These are phyloP conservation scores for Sinhomidia bicolor DNA, from an alignment of 2,888 invertebrate species.

Conservation along the genomic window DNA sequence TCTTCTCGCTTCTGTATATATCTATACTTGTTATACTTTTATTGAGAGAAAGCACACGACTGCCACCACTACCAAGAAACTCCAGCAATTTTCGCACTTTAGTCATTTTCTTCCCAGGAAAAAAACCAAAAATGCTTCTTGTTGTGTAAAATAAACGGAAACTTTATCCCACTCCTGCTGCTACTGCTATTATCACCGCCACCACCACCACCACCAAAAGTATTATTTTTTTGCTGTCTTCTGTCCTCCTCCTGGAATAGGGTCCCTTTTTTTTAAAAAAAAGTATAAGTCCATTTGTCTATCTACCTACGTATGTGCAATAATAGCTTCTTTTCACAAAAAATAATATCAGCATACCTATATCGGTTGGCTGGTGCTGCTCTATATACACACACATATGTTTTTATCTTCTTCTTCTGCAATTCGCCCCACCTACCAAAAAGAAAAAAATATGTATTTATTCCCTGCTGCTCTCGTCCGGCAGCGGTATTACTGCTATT, in stretches of 20 bases:
- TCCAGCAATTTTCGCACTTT: slow-evolving; percentile 17
- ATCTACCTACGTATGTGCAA: background rate
- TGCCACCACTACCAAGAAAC: too few relatives aligned
- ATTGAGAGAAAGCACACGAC: slow-evolving; percentile 22
- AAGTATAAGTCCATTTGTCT: too few relatives aligned
- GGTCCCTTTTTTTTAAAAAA: slow-evolving; percentile 40
- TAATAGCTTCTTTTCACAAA: background rate
- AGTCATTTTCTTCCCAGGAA: slow-evolving; percentile 14
- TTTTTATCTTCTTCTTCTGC: background rate
- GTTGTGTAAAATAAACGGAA: slow-evolving; percentile 45
- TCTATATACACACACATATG: background rate
- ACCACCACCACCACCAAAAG: slow-evolving; percentile 21
- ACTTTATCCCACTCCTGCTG: background rate
- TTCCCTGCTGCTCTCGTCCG: slow-evolving; percentile 49
- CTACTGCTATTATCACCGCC: too few relatives aligned
- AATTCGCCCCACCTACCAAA: slow-evolving; percentile 40
- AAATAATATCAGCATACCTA: too few relatives aligned
- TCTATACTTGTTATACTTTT: slow-evolving; percentile 11
- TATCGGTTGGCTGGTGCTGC: slow-evolving; percentile 15
- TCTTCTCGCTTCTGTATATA: too few relatives aligned
- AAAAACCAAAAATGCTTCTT: too few relatives aligned
- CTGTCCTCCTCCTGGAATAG: background rate
- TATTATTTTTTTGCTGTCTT: too few relatives aligned
- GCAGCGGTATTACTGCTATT: slow-evolving; percentile 35
- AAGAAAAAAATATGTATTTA: too few relatives aligned